Evolutionary conservation across 2,888 invertebrate genomes (phyloP).

Genomic region (Phalera bucephala): DNA sequence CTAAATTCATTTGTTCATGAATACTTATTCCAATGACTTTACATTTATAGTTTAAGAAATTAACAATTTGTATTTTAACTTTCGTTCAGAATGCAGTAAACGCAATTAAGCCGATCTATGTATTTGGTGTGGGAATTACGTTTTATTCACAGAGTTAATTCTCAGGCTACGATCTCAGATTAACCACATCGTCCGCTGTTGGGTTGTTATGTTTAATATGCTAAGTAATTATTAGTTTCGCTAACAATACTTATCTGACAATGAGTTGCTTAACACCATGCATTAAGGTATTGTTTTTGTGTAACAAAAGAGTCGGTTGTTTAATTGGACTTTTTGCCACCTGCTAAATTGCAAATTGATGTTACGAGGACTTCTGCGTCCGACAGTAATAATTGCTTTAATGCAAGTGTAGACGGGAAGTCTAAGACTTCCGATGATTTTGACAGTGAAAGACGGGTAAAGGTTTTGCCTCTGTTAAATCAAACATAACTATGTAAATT

Average conservation of each 20-base stretch:
- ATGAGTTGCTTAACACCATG: slow-evolving; percentile 41
- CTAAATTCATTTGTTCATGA: too few relatives aligned
- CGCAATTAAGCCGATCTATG: slow-evolving; percentile 8
- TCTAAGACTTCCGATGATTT: slow-evolving; percentile 9
- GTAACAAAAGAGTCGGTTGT: slow-evolving; percentile 10
- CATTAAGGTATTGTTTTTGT: slow-evolving; percentile 26
- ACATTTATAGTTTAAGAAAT: too few relatives aligned
- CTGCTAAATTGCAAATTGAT: slow-evolving; percentile 9
- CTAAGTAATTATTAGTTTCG: slow-evolving; percentile 49
- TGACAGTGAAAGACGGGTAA: too few relatives aligned
- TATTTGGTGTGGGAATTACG: slow-evolving; percentile 11
- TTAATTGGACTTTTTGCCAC: slow-evolving; percentile 9
- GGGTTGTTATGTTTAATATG: slow-evolving; percentile 38
- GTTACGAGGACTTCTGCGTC: slow-evolving; percentile 2
- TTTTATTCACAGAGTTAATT: slow-evolving; percentile 9
- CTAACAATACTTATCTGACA: slow-evolving; percentile 49
- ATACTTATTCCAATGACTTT: too few relatives aligned
- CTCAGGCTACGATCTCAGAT: slow-evolving; percentile 3
- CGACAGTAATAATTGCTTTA: slow-evolving; percentile 4
- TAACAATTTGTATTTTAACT: too few relatives aligned
- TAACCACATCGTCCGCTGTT: slow-evolving; percentile 16
- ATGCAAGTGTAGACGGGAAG: slow-evolving; percentile 4
- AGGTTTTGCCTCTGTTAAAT: too few relatives aligned
- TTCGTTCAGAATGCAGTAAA: slow-evolving; percentile 10
- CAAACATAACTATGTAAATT: too few relatives aligned